These are phyloP conservation scores for Passer montanus DNA, from an alignment of 2,113 vertebrate genomes.

Conservation along the genomic window DNA sequence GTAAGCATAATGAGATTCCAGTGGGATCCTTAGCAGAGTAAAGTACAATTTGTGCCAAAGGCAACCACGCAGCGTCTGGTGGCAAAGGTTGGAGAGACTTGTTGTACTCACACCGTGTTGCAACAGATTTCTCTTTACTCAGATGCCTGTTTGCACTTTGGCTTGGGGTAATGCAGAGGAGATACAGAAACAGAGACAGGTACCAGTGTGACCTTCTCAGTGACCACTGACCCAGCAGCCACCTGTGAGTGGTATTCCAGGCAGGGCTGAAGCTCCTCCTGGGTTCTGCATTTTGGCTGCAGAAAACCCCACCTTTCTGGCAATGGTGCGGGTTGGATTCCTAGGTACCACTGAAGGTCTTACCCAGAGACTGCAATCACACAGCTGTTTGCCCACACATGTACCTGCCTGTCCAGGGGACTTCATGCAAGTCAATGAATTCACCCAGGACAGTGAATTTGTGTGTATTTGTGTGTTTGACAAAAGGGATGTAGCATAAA, in stretches of 20 bases:
- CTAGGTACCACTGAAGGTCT: fast-evolving
- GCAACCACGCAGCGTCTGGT: fast-evolving
- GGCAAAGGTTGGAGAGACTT: neutral
- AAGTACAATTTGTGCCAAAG: neutral
- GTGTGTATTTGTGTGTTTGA: neutral
- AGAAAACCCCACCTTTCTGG: neutral
- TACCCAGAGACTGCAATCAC: neutral
- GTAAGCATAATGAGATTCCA: neutral
- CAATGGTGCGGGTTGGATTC: neutral
- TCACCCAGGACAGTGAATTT: neutral
- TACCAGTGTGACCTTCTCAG: neutral
- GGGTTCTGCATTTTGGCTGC: fast-evolving
- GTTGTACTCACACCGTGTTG: neutral
- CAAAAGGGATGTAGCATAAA: neutral
- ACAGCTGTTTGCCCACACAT: neutral
- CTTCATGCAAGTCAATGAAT: neutral
- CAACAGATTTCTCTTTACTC: neutral
- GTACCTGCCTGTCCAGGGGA: neutral
- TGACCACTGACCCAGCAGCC: neutral
- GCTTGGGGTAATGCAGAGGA: neutral
- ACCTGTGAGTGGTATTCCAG: neutral
- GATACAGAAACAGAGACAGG: neutral
- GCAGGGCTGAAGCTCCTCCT: neutral
- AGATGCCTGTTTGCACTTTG: neutral
- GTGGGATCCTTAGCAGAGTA: neutral